Evolutionary conservation across 2,888 invertebrate species (phyloP), one percentile per base, ranked within the genome.

Genomic region (Stegana nigrithorax): DNA sequence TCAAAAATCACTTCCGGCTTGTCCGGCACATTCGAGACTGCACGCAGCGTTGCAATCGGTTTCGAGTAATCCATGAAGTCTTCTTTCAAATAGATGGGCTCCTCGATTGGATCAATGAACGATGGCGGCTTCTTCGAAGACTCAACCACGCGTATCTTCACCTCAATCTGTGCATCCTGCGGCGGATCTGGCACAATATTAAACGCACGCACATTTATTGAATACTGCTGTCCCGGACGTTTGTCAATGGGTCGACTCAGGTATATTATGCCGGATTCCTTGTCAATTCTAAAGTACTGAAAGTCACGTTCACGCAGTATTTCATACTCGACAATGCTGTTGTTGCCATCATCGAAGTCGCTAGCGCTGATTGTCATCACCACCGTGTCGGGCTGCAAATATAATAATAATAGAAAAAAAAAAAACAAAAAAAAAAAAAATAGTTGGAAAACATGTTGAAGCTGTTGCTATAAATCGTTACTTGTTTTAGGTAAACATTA

Each of bases 331-430:
- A 97, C 90, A 73, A 91, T 90, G 63, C 96, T 95, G 87, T 98
- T 98, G 81, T 92, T 91, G 12, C 96, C 95, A 80, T 95, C 93
- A 81, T 97, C 97, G 71, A 94, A 92, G 84, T 96, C 96, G 27
- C 95, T 95, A 14, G 96, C 96, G 64, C 96, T 95, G 83, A 96
- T 93, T 82, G 93, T 89, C 92, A 95, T 93, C 67, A 96, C 93
- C 82, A 93, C 92, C 60, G 81, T 80, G 70, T 85, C 83, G 68
- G 83, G 76, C 84, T 85, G 78, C 25, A 81, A 81, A 26, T 64
- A 69, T 44, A 66, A n/a, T n/a, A n/a, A n/a, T n/a, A 2, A 21
- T 45, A 65, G 59, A 66, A 55, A 67, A 63, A 62, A 59, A 61
- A 62, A 67, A 45, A 66, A 53, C 58, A 60, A 39, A 55, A 39